These are phyloP conservation scores for Amphipyra tragopoginis DNA, from an alignment of 2,888 invertebrate genomes.

Conservation along the genomic window DNA sequence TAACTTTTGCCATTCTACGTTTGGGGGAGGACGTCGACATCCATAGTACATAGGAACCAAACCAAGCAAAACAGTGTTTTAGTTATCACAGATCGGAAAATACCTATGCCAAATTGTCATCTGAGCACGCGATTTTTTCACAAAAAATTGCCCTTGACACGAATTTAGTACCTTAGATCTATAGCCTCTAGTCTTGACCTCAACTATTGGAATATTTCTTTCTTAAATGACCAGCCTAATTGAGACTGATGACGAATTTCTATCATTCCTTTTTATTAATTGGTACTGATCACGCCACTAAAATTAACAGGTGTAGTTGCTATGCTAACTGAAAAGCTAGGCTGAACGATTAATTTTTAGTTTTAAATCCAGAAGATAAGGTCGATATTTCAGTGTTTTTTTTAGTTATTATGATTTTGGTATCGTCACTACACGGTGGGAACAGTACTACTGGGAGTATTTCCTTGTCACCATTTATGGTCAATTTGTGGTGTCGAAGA, in stretches of 20 bases:
- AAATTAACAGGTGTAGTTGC: conserved; percentile 17
- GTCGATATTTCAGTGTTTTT: conserved; percentile 7
- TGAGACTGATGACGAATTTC: conserved; percentile 44
- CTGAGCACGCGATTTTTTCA: not conserved
- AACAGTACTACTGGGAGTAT: not conserved
- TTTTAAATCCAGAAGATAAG: not conserved
- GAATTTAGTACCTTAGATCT: conserved; percentile 27
- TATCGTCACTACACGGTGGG: conserved; percentile 8
- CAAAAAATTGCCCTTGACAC: conserved; percentile 44
- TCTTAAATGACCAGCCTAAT: conserved; percentile 44
- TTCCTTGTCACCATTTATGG: conserved; percentile 4
- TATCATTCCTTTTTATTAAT: conserved; percentile 54
- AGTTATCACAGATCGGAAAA: too few species aligned
- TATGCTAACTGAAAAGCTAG: conserved; percentile 1
- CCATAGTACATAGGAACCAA: too few species aligned
- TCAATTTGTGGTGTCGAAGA: not conserved
- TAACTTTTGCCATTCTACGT: too few species aligned
- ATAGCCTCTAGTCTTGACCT: conserved; percentile 44
- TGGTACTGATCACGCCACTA: conserved; percentile 50
- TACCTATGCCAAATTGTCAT: not conserved
- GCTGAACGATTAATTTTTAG: not conserved
- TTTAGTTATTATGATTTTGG: conserved; percentile 5
- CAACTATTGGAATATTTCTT: conserved; percentile 33
- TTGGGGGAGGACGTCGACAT: too few species aligned
- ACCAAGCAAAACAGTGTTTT: too few species aligned